These are phyloP conservation scores for Colius striatus DNA, from an alignment of 2,113 vertebrate species.

Conservation along the genomic window DNA sequence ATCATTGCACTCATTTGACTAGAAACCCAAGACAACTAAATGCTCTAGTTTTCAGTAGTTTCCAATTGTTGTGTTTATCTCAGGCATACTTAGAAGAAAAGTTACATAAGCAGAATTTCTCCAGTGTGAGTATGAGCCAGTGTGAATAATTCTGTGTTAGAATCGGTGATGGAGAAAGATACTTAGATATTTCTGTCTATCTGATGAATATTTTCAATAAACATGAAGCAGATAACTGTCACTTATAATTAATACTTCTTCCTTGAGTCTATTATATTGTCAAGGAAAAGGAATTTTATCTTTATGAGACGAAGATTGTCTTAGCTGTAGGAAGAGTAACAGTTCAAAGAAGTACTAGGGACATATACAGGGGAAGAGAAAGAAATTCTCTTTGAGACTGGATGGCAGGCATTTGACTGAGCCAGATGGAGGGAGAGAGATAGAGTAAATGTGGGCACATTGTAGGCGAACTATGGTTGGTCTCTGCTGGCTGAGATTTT, in stretches of 20 bases:
- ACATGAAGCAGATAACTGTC: not conserved
- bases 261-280: not conserved
- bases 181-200: not conserved
- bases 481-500: not conserved
- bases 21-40: not conserved
- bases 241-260: not conserved
- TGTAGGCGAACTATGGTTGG: rapidly evolving
- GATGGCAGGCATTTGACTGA: not conserved
- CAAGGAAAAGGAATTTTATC: not conserved
- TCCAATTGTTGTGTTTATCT: not conserved
- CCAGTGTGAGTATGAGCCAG: not conserved
- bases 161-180: not conserved
- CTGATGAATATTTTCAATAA: not conserved
- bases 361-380: not conserved
- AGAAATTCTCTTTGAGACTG: not conserved
- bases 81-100: not conserved
- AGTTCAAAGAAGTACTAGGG: not conserved
- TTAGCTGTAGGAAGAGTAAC: not conserved
- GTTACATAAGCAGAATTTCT: not conserved
- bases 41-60: not conserved
- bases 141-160: not conserved
- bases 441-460: not conserved
- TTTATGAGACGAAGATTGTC: not conserved
- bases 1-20: not conserved
- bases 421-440: not conserved